Evolutionary conservation across 2,113 vertebrate species (phyloP), one percentile per base, ranked within the genome.

Genomic region (Pseudorectes ferrugineus): DNA sequence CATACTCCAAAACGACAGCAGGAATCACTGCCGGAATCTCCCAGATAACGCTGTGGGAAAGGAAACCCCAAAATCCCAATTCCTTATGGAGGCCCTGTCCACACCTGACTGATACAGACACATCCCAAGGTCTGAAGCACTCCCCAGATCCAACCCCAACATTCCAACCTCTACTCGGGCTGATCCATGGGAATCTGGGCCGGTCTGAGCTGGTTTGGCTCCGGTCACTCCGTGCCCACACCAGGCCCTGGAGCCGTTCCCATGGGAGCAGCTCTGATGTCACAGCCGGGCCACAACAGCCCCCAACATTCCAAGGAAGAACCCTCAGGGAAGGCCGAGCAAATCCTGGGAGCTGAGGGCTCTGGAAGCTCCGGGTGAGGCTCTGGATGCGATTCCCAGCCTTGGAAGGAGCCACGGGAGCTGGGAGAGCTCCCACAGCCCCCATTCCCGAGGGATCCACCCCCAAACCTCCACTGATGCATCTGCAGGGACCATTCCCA

Each of bases 191-290:
- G 15, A 25, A 61, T 14, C 49, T 4, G 17, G 58, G 55, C 10
- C 2, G 11, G 6, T 2, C 46, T 24, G 35, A 23, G 10, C 29
- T 8, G 3, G 2, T 16, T 7, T 8, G 14, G 5, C 79, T 8
- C 66, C 2, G 33, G 11, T 7, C 26, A 26, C 9, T 10, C 58
- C 10, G 22, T 33, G 49, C 3, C 24, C 29, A 11, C 12, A 2
- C 19, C 40, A 23, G 48, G 38, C 36, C 49, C 43, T 2, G 23
- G 46, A 21, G 40, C 23, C 4, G 11, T n/a, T 54, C 76, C 94
- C 74, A n/a, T 55, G 52, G 92, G 48, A 91, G 80, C 80, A 25
- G 85, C n/a, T 94, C 36, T 42, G 96, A 97, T 23, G 91, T 97
- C 97, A 96, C 86, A 96, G 86, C 25, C 15, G 0, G 40, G 3